Base-by-base conservation (phyloP, 2,888 invertebrate species). In the Blera fallax region DNA sequence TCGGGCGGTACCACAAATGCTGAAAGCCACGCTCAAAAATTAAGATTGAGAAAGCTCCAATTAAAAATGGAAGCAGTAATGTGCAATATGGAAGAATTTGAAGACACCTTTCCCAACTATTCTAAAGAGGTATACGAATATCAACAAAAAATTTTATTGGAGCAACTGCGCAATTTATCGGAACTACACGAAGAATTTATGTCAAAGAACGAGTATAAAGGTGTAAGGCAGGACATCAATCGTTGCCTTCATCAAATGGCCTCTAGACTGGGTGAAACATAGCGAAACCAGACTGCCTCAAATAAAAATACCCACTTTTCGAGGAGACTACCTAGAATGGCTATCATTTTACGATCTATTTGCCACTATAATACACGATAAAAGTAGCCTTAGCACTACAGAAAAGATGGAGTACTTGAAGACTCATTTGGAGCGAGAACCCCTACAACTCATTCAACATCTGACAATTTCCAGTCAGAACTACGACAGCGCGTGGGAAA, bases 391-490 rank as follows among this genome's bases (percentile, higher is more conserved):
- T 1, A 76, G 58, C 10, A 67, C 48, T 3, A 60, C 67, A 1
- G 60, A 67, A 50, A 60, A 69, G 24, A 77, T 40, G 50, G 65
- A 76, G n/a, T 76, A 76, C 24, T 34, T 76, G 3, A 76, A 34
- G 14, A 58, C 48, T 2, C 60, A 77, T 48, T 40, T 77, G 21
- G 67, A 67, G 34, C 29, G 74, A 1, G 43, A 64, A 64, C 43
- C 52, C n/a, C 4, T 76, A 3, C 76, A 76, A 56, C 34, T 65
- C 3, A 65, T 54, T 16, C 32, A 76, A n/a, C 48, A 48, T n/a
- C 48, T 65, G 11, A 65, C 65, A 1, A 54, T 62, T 2, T 62
- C 29, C 6, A 73, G 62, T 52, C 10, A 16, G 18, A 74, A 64
- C n/a, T 43, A 76, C 24, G 10, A 14, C 29, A 48, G 27, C 7